Evolutionary conservation across 2,113 vertebrate genomes (phyloP), one percentile per base, ranked within the genome.

Genomic region (Riparia riparia): DNA sequence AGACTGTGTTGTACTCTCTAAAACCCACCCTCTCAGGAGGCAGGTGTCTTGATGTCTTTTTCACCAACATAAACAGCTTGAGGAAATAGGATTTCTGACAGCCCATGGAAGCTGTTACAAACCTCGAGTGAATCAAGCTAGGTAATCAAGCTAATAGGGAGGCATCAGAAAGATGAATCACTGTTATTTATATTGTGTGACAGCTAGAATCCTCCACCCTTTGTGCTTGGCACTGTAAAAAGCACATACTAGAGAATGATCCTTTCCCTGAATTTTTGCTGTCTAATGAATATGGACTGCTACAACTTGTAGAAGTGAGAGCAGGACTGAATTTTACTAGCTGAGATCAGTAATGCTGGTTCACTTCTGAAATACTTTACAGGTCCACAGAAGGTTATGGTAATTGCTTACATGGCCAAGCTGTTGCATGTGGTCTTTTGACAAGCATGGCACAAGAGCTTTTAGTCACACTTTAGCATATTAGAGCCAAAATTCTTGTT

Each of bases 71-170:
- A 82, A 91, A 85, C 87, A 73, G 42, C 58, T 85, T 83, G 37
- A 90, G 86, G 71, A 91, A 91, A 66, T 83, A 80, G 82, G 32
- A 73, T 93, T 95, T 85, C 56, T 96, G 68, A 87, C 42, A 93
- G 63, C 70, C 82, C 74, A 82, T 1, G 0, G 49, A 87, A 94
- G 37, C 53, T 65, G 17, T 94, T 93, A 77, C 34, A 77, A 74
- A 77, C 45, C 54, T 94, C 1, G 24, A 53, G 58, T 87, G 84
- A 91, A 85, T 96, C 87, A 87, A 94, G 87, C 45, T 82, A 82
- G 74, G 74, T 93, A 83, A 86, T 94, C 78, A 91, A 91, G 70
- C 47, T 88, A 82, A 83, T 51, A 91, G 66, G 34, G 53, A 93
- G 20, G 58, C 79, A 90, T 85, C 82, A 88, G 79, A 79, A 96